Conservation (phyloP, 2,888 invertebrate species). For the Buathra laborator region DNA sequence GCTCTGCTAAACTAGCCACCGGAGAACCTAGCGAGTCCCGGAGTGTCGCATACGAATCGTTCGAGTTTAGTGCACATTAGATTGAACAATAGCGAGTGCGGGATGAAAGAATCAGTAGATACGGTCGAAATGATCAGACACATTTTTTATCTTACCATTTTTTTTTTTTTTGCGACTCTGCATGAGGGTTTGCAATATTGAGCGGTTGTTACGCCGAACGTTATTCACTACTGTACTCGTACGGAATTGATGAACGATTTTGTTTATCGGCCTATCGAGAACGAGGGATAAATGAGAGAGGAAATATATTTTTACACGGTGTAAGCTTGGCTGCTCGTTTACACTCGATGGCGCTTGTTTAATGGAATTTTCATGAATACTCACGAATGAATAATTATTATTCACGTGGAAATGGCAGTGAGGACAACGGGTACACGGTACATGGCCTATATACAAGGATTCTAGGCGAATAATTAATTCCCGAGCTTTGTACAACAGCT, state of each 20-base stretch:
- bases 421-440: conserved; percentile 26
- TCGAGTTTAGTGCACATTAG: conserved; percentile 23
- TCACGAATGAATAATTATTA: conserved; percentile 46
- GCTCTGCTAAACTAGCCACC: conserved; percentile 13
- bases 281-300: background rate
- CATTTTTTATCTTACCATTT: background rate
- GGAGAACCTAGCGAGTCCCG: background rate
- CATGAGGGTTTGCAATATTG: background rate
- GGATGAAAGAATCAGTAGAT: background rate
- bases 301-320: background rate
- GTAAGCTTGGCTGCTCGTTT: conserved; percentile 4
- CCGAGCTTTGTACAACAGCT: conserved; percentile 51
- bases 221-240: background rate
- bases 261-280: background rate
- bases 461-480: conserved; percentile 63
- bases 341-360: conserved; percentile 14
- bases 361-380: conserved; percentile 46
- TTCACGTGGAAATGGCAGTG: conserved; percentile 20
- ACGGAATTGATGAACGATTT: background rate
- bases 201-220: background rate
- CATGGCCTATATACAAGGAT: conserved; percentile 31
- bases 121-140: background rate
- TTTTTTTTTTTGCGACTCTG: background rate
- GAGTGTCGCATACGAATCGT: conserved; percentile 33
- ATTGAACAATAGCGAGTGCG: background rate